Evolutionary conservation across 2,888 invertebrate species (phyloP).

Genomic region (Idaea straminata): DNA sequence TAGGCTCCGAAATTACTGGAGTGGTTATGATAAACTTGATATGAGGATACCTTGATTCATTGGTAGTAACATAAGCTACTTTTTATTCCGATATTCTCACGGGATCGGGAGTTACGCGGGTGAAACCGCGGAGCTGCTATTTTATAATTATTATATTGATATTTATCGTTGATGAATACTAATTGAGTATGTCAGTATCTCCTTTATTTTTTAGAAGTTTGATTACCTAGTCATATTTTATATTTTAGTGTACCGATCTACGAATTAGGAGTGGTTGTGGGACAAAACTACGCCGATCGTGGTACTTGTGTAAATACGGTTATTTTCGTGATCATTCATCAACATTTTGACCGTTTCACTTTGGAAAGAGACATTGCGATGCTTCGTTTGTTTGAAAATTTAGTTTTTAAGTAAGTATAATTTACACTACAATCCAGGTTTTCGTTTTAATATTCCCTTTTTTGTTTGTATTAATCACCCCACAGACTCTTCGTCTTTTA

Average conservation of each 20-base stretch:
- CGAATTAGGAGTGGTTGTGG: slow-evolving; percentile 54
- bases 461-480: too few species aligned
- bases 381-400: slow-evolving; percentile 48
- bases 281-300: slow-evolving; percentile 64
- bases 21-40: too few species aligned
- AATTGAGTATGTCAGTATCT: too few species aligned
- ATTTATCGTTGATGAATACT: too few species aligned
- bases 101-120: too few species aligned
- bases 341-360: slow-evolving; percentile 50
- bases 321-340: slow-evolving; percentile 49
- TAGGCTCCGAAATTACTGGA: too few species aligned
- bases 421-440: background rate
- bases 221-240: background rate
- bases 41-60: background rate
- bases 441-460: too few species aligned
- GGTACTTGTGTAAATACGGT: slow-evolving; percentile 50
- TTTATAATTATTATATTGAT: too few species aligned
- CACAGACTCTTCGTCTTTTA: too few species aligned
- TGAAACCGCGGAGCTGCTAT: too few species aligned
- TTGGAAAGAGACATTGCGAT: slow-evolving; percentile 52
- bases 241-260: slow-evolving; percentile 51
- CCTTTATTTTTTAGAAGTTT: background rate
- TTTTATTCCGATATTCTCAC: too few species aligned
- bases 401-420: slow-evolving; percentile 39
- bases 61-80: too few species aligned